These are phyloP conservation scores for Oegoconia quadripuncta DNA, from an alignment of 2,888 invertebrate genomes.

Conservation along the genomic window DNA sequence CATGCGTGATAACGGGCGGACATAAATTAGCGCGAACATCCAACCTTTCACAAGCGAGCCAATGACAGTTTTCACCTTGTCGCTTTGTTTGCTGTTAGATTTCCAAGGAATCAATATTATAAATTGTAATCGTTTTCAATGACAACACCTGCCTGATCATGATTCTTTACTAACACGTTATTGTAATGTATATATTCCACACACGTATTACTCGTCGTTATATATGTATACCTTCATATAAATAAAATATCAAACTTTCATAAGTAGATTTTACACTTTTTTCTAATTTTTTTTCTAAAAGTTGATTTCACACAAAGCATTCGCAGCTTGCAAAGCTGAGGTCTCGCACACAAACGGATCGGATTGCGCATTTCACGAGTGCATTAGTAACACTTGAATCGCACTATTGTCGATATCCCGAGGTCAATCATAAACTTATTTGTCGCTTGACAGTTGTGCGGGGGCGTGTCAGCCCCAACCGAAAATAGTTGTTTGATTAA, in stretches of 20 bases:
- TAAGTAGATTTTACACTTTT: no score
- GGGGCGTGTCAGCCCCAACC: constrained; percentile 28
- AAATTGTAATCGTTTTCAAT: no score
- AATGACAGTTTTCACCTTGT: constrained; percentile 68
- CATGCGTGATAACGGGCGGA: constrained; percentile 68
- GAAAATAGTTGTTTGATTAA: constrained; percentile 74
- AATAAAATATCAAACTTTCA: no score
- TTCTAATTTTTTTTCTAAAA: no score
- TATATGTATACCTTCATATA: no score
- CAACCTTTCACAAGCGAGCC: constrained; percentile 67
- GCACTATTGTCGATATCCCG: constrained; percentile 31
- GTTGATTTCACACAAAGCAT: no score
- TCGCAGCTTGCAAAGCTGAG: constrained; percentile 60
- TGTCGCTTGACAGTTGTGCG: constrained; percentile 64
- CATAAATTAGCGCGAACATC: constrained; percentile 67
- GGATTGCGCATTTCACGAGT: constrained; percentile 64
- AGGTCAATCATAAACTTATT: constrained; percentile 70
- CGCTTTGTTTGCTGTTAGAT: constrained; percentile 29
- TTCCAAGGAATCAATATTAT: background rate
- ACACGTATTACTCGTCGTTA: no score
- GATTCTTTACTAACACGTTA: no score
- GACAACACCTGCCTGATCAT: no score
- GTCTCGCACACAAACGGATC: constrained; percentile 28
- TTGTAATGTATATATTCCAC: no score
- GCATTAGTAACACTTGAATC: constrained; percentile 51